These are phyloP conservation scores for Dermatemys mawii DNA, from an alignment of 2,113 vertebrate genomes.

Conservation along the genomic window DNA sequence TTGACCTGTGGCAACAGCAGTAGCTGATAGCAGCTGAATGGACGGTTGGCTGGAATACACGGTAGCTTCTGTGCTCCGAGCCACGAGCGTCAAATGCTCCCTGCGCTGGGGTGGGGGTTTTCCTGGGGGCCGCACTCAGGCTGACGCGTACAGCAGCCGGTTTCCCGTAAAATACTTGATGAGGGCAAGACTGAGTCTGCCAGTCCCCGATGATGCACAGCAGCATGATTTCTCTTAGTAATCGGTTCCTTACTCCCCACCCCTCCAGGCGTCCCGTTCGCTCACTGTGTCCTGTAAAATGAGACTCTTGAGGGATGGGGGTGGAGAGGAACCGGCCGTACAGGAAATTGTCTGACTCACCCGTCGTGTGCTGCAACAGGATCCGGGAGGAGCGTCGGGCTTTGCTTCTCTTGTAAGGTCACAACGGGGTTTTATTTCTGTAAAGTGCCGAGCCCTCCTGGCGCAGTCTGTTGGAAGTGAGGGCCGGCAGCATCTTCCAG, in stretches of 20 bases:
- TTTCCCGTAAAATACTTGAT: neutral
- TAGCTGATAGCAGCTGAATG: neutral
- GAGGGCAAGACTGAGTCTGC: neutral
- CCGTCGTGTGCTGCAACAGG: neutral
- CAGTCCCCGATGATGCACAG: neutral
- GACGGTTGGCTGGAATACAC: neutral
- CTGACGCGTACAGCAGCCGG: fast-evolving
- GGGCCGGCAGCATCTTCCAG: neutral
- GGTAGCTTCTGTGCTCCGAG: neutral
- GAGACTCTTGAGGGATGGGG: neutral
- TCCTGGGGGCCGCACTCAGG: fast-evolving
- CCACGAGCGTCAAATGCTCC: fast-evolving
- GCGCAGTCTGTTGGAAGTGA: neutral
- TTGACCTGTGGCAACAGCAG: neutral
- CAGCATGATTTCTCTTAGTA: neutral
- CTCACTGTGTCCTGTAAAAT: neutral
- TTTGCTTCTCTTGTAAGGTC: neutral
- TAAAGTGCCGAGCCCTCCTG: neutral
- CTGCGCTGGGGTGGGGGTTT: neutral
- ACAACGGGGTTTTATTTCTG: neutral
- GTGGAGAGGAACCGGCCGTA: constrained; percentile 36
- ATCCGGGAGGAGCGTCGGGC: constrained; percentile 63
- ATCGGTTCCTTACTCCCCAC: neutral
- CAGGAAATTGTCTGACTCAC: constrained; percentile 79
- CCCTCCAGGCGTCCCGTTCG: neutral